Evolutionary conservation across 2,113 vertebrate genomes (phyloP), one percentile per base, ranked within the genome.

Genomic region (Pholis gunnellus): DNA sequence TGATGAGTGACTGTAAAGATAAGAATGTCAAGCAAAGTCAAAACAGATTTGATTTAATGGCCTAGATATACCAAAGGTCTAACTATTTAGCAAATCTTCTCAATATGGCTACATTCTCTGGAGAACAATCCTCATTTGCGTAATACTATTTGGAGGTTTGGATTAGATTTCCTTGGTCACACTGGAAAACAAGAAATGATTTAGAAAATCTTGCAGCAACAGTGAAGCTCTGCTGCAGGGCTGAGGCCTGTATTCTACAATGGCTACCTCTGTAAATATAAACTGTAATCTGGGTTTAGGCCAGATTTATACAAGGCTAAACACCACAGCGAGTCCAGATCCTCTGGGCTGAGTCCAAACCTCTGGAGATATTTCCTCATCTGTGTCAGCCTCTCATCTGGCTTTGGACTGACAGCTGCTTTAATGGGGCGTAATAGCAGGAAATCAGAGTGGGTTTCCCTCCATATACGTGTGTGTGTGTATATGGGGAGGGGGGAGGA

Each of bases 391-490:
- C 93, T 93, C 93, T 95, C 94, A 93, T 94, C 93, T 95, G 88
- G 86, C 84, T 91, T 79, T 81, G 87, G 95, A 95, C 90, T 95
- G 94, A 95, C 94, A 94, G 94, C 89, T 94, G 73, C 92, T 91
- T 90, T 95, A 95, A 95, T 96, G 89, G 91, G 91, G 86, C 72
- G 87, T 95, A 95, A 96, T 95, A 94, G 92, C 95, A 95, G 95
- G 94, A 95, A 96, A 95, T 95, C 93, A 94, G 93, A 93, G 89
- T 75, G 90, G 89, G 94, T 92, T 93, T 88, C 80, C 84, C 81
- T 87, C 83, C 80, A 59, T 66, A 67, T 89, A 59, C 1, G 15
- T 74, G 75, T 76, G 78, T 70, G 22, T 69, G 57, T 73, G 71
- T 66, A 57, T 59, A 77, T 31, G 64, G 50, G 3, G 14, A 2